Conservation (phyloP, 2,797 vertebrate species). For the Iguana delicatissima region DNA sequence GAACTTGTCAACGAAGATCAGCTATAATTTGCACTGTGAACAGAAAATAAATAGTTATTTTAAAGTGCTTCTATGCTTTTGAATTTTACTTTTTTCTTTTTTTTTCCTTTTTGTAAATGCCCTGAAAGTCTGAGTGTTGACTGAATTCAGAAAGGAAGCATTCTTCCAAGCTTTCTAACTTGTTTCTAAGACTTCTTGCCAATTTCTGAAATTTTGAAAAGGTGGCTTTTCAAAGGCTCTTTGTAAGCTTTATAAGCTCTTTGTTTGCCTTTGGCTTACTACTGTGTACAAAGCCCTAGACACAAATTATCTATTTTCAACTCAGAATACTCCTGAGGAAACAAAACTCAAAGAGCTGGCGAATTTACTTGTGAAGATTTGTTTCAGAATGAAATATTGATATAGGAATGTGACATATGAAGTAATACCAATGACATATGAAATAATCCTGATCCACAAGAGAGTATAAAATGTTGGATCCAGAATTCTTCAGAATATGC, state of each 20-base stretch:
- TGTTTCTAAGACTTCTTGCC: slow-evolving; percentile 2
- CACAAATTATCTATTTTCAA: neutral
- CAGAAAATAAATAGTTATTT: neutral
- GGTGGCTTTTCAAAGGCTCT: slow-evolving; percentile 20
- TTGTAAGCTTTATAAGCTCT: slow-evolving; percentile 9
- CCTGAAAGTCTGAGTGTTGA: neutral
- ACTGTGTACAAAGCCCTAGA: no score
- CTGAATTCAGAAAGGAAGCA: neutral
- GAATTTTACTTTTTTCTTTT: neutral
- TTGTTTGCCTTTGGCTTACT: neutral
- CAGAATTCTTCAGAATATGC: neutral
- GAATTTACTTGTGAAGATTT: neutral
- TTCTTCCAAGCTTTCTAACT: neutral
- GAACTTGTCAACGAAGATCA: neutral
- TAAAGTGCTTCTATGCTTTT: neutral
- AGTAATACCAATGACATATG: neutral
- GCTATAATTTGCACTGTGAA: neutral
- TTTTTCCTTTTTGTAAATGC: neutral
- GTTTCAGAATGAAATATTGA: no score
- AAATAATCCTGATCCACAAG: neutral
- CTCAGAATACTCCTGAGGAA: neutral
- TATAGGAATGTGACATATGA: neutral
- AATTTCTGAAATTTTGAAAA: slow-evolving; percentile 14
- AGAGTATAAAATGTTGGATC: neutral
- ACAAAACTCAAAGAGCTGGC: neutral